Evolutionary conservation across 2,888 invertebrate genomes (phyloP).

Genomic region (Fragum whitleyi): DNA sequence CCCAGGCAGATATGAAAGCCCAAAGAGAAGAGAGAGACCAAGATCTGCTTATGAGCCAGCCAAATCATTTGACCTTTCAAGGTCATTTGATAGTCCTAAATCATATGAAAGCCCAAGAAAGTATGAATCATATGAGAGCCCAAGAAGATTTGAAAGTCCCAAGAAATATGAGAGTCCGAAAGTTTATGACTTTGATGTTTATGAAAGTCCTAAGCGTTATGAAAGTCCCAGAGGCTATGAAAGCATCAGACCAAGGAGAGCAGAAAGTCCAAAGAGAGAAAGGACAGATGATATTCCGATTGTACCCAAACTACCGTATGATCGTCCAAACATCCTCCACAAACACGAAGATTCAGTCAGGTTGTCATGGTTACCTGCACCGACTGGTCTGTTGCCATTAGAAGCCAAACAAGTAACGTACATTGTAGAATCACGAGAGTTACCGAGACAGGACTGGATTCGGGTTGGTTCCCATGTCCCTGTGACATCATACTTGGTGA

Average conservation of each 20-base stretch:
- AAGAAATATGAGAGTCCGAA: constrained; percentile 32
- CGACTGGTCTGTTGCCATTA: constrained; percentile 71
- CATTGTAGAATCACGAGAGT: constrained; percentile 87
- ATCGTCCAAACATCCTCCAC: constrained; percentile 75
- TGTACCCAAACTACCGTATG: constrained; percentile 73
- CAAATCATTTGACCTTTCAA: constrained; percentile 27
- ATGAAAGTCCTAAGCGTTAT: constrained; percentile 24
- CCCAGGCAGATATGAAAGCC: constrained; percentile 41
- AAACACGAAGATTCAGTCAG: constrained; percentile 72
- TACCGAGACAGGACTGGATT: constrained; percentile 95
- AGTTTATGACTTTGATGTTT: constrained; percentile 3
- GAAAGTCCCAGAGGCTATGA: constrained; percentile 20
- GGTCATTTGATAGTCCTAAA: constrained; percentile 22
- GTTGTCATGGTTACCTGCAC: constrained; percentile 79
- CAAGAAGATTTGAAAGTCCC: constrained; percentile 21
- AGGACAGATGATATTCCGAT: constrained; percentile 7
- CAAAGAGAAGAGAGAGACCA: constrained; percentile 20
- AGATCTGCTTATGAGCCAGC: constrained; percentile 11
- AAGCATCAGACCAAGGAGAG: not conserved
- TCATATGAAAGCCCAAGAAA: constrained; percentile 20
- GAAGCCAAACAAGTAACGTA: constrained; percentile 78
- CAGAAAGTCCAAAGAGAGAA: constrained; percentile 16
- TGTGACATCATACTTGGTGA: constrained; percentile 70
- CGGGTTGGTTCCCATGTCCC: constrained; percentile 83
- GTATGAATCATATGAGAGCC: constrained; percentile 38